These are phyloP conservation scores for Phthorimaea operculella DNA, from an alignment of 1,140 invertebrate genomes.

Conservation along the genomic window DNA sequence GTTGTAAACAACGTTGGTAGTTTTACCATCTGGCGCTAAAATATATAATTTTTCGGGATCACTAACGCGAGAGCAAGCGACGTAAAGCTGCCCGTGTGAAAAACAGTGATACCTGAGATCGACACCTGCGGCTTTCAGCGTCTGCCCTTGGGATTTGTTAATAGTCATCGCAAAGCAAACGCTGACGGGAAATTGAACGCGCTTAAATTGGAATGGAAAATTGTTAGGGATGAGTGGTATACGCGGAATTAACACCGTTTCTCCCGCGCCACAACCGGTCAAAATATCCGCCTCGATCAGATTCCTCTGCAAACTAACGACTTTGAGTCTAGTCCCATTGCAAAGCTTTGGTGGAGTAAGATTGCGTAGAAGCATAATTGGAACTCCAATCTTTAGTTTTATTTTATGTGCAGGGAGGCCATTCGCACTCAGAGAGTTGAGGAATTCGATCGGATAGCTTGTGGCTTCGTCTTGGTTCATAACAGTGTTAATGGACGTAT, in stretches of 20 bases:
- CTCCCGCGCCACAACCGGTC: constrained; percentile 20
- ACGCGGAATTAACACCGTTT: constrained; percentile 19
- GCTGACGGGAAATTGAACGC: constrained; percentile 16
- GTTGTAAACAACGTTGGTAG: not conserved
- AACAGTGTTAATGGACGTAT: constrained; percentile 22
- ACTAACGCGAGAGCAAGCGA: not conserved
- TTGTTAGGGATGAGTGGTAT: constrained; percentile 23
- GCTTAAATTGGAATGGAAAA: constrained; percentile 23
- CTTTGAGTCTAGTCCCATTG: constrained; percentile 22
- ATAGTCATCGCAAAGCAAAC: constrained; percentile 9
- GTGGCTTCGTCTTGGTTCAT: constrained; percentile 23
- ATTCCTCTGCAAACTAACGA: constrained; percentile 22
- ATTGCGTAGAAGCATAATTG: constrained; percentile 26
- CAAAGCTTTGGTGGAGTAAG: constrained; percentile 26
- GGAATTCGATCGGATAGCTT: constrained; percentile 22
- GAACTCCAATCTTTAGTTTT: constrained; percentile 22
- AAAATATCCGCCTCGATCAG: constrained; percentile 23
- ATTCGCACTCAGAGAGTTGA: constrained; percentile 19
- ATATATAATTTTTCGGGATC: not conserved
- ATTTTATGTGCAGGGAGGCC: constrained; percentile 18
- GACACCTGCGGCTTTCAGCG: not conserved
- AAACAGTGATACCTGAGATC: not conserved
- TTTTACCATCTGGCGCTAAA: not conserved
- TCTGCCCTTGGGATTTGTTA: constrained; percentile 1
- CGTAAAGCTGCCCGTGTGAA: constrained; percentile 1